A percentile compares a stretch with the other conserved stretches of the same genome.
phyloP scores from a whole-genome alignment of 2,797 vertebrate genomes.

The Glyptemys insculpta region DNA sequence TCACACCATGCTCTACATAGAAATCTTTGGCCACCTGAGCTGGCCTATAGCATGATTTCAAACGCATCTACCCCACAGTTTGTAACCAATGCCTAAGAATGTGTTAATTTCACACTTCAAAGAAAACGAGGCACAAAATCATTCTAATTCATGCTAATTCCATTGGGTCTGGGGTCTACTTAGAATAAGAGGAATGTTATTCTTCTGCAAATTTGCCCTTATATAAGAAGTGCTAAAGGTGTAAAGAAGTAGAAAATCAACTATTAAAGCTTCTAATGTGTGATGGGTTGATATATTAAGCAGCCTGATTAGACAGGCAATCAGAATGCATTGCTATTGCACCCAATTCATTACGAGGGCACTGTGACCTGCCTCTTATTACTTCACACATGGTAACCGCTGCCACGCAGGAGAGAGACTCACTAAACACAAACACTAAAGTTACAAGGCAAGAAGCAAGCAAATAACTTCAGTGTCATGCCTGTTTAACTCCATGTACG shows the following conservation, averaged over 20 bases:
- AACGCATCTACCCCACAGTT: neutral
- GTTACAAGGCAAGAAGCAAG: neutral
- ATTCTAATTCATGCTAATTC: neutral
- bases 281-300: constrained; percentile 3
- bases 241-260: constrained; percentile 15
- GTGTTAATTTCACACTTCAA: neutral
- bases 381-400: constrained; percentile 74
- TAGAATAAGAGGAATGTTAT: neutral
- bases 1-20: too few species aligned
- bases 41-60: too few species aligned
- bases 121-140: too few species aligned
- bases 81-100: neutral
- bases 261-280: constrained; percentile 38
- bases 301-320: constrained; percentile 49
- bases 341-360: constrained; percentile 39
- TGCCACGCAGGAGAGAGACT: constrained; percentile 41
- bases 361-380: constrained; percentile 58
- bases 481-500: neutral
- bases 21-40: neutral
- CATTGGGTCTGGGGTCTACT: neutral
- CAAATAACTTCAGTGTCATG: neutral
- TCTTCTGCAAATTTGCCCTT: neutral
- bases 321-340: constrained; percentile 62
- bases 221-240: neutral
- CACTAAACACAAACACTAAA: constrained; percentile 18